These are phyloP conservation scores for Tauraco erythrolophus DNA, from an alignment of 2,113 vertebrate genomes.

Conservation along the genomic window DNA sequence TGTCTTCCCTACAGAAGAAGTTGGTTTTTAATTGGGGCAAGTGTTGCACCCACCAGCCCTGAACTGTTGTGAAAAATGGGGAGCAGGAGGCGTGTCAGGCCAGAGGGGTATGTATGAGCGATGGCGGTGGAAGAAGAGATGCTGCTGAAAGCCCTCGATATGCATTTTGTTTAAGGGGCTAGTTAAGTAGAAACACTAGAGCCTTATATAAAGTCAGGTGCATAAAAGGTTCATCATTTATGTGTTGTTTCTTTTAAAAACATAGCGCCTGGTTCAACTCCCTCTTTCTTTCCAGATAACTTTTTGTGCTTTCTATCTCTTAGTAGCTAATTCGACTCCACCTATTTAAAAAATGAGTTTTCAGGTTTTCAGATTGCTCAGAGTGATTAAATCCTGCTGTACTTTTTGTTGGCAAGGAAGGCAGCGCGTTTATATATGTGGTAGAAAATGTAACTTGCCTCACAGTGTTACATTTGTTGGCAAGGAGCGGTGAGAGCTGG, in stretches of 20 bases:
- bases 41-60: neutral
- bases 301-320: neutral
- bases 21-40: rapidly evolving
- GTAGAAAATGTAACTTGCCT: neutral
- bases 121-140: neutral
- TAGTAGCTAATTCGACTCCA: neutral
- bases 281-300: neutral
- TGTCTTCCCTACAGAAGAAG: neutral
- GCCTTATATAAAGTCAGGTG: neutral
- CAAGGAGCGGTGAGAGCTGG: neutral
- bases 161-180: neutral
- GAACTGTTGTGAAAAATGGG: neutral
- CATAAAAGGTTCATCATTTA: neutral
- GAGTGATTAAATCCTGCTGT: neutral
- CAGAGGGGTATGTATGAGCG: neutral
- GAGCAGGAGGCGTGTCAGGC: neutral
- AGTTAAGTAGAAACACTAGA: neutral
- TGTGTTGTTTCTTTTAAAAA: neutral
- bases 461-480: neutral
- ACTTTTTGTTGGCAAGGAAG: neutral
- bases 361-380: neutral
- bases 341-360: neutral
- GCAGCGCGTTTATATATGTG: neutral
- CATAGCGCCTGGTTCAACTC: neutral
- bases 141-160: neutral